Base-by-base conservation (phyloP, 1,140 invertebrate species). In the Heliconius melpomene region DNA sequence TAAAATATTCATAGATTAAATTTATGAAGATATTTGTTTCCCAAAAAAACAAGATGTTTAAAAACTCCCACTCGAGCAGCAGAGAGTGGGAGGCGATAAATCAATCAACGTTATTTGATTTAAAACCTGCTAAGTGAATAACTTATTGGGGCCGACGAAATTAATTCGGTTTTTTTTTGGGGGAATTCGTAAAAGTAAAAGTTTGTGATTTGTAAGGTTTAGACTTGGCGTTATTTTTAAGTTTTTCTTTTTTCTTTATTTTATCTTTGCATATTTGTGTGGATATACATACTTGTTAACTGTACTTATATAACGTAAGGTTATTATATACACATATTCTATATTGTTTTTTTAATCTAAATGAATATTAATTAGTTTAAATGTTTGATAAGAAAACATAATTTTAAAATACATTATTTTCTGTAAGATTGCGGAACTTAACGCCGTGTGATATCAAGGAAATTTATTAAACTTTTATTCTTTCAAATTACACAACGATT, bases 91-190 rank as follows among this genome's bases (percentile, higher is more conserved):
- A 66, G 26, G 26, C 60, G 60, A 66, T 66, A 66, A 66, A 66
- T 66, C 60, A 66, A 66, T 66, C 60, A 66, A 66, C 23, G 60
- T 29, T 66, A 66, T 66, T 66, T 66, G 9, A 66, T 66, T 66
- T 66, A 66, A 66, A 66, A 66, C 60, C 60, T 66, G 60, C 60
- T 66, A 66, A 66, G 26, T 66, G 60, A 66, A n/a, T n/a, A n/a
- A 29, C 20, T 66, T 66, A 66, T 66, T 66, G 60, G 57, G 60
- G 11, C 60, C 60, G 60, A 26, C 57, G 57, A 66, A 66, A 66
- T 66, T 66, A 66, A 66, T 66, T 66, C 60, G 60, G 60, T 29
- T 66, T 66, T 66, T 60, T 60, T 26, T 66, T 66, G 60, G 23
- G 26, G n/a, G 23, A 66, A 66, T 66, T 66, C 26, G 60, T 66